phyloP scores from a whole-genome alignment of 2,113 vertebrate species.

The Gymnorhina tibicen region DNA sequence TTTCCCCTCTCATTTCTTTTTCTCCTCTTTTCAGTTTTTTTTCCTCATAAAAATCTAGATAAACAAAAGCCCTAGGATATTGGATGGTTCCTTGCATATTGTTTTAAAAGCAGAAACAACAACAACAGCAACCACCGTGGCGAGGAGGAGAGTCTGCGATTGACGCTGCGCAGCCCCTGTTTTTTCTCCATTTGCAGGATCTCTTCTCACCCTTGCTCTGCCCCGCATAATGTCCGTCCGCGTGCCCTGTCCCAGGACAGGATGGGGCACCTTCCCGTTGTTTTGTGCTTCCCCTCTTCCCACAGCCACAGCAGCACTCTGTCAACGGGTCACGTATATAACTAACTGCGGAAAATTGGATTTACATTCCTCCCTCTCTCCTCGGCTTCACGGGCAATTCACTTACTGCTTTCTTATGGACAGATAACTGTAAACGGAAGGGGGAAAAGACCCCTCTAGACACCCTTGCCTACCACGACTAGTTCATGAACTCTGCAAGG shows the following conservation, averaged over 20 bases:
- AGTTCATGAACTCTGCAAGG: background rate
- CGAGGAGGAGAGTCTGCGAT: background rate
- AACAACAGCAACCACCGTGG: conserved; percentile 5
- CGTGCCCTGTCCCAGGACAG: background rate
- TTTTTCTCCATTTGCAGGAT: background rate
- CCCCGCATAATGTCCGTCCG: background rate
- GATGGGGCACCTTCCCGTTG: background rate
- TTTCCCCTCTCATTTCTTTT: conserved; percentile 43
- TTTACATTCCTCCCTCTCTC: background rate
- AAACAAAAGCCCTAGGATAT: conserved; percentile 69
- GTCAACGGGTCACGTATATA: background rate
- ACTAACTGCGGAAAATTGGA: background rate
- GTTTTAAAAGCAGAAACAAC: conserved; percentile 62
- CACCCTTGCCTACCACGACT: background rate
- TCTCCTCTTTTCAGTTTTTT: conserved; percentile 17
- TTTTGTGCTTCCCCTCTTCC: background rate
- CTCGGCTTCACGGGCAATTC: background rate
- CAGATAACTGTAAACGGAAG: background rate
- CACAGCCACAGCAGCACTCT: background rate
- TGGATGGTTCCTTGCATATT: conserved; percentile 62
- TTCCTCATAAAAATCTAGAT: conserved; percentile 52
- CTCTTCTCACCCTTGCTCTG: background rate
- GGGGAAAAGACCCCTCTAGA: background rate
- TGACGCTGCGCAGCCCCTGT: background rate
- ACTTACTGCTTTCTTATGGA: background rate